Evolutionary conservation across 1,140 invertebrate species (phyloP).

Genomic region (Globodera rostochiensis): DNA sequence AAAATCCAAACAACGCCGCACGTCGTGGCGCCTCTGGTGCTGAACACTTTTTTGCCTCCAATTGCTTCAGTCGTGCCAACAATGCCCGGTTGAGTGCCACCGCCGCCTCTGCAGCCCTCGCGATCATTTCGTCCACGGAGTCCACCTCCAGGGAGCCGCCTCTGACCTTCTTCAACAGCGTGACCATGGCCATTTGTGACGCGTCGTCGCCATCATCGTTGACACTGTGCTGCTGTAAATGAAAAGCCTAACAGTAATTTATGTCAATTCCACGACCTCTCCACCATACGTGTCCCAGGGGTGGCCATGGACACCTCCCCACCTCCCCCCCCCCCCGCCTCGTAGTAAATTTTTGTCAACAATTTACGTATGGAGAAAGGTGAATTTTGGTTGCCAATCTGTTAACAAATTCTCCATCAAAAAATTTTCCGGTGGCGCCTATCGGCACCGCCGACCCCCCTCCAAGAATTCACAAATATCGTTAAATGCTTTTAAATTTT

Average conservation of each 20-base stretch:
- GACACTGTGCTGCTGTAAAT: background rate
- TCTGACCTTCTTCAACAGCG: conserved; percentile 28
- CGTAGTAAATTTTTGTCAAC: too few relatives aligned
- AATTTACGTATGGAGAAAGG: too few relatives aligned
- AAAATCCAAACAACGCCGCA: background rate
- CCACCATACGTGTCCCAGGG: too few relatives aligned
- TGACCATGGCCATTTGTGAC: conserved; percentile 10
- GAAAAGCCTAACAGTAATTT: background rate
- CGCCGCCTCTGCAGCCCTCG: conserved; percentile 7
- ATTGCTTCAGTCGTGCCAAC: conserved; percentile 17
- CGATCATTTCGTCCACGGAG: conserved; percentile 37
- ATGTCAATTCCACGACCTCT: background rate
- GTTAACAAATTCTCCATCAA: too few relatives aligned
- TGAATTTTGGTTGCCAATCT: too few relatives aligned
- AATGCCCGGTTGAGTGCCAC: conserved; percentile 27
- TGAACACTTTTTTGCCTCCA: conserved; percentile 1
- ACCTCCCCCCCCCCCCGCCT: too few relatives aligned
- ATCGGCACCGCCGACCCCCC: too few relatives aligned
- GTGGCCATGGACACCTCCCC: too few relatives aligned
- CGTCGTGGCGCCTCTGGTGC: background rate
- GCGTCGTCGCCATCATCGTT: conserved; percentile 16
- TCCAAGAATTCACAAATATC: too few relatives aligned
- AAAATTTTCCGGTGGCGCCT: too few relatives aligned
- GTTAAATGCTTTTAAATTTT: too few relatives aligned
- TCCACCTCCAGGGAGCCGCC: conserved; percentile 39